A percentile compares a stretch with the other conserved stretches of the same genome.
Evolutionary conservation across 2,797 vertebrate species (phyloP).

Genomic region (Taeniopygia guttata): DNA sequence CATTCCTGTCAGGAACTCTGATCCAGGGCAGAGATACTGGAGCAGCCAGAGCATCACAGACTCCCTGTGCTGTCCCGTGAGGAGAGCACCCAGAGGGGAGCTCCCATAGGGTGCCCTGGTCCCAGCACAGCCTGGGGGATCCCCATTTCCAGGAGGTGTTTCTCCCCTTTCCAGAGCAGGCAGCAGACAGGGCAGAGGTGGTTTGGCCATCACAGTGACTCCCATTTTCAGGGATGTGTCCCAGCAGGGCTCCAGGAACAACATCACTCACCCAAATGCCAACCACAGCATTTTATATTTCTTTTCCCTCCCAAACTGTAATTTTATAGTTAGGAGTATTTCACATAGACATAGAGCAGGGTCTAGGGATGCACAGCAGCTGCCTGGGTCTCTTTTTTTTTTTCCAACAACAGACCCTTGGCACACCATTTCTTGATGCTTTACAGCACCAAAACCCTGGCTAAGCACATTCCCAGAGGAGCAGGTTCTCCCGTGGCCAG

Average conservation of each 20-base stretch:
- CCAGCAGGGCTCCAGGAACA: not conserved
- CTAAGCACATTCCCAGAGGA: not conserved
- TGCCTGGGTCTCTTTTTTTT: not conserved
- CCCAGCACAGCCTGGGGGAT: not conserved
- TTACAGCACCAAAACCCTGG: not conserved
- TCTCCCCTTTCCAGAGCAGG: not conserved
- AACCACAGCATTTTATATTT: not conserved
- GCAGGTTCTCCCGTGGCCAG: not conserved
- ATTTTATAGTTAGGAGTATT: not conserved
- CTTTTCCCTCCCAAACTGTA: not conserved
- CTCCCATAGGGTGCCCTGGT: not conserved
- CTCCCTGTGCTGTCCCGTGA: not conserved
- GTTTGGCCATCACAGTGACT: not conserved
- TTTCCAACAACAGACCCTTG: not conserved
- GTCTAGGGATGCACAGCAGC: not conserved
- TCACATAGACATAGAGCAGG: fast-evolving
- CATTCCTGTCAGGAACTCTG: not conserved
- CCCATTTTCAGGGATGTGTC: not conserved
- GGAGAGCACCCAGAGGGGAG: not conserved
- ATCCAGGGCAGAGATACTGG: not conserved
- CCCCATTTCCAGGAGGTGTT: not conserved
- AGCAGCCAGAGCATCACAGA: not conserved
- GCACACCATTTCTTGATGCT: not conserved
- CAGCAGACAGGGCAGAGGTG: not conserved
- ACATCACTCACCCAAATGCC: not conserved